These are phyloP conservation scores for Typhlomys cinereus DNA, from an alignment of 2,113 vertebrate species.

Conservation along the genomic window DNA sequence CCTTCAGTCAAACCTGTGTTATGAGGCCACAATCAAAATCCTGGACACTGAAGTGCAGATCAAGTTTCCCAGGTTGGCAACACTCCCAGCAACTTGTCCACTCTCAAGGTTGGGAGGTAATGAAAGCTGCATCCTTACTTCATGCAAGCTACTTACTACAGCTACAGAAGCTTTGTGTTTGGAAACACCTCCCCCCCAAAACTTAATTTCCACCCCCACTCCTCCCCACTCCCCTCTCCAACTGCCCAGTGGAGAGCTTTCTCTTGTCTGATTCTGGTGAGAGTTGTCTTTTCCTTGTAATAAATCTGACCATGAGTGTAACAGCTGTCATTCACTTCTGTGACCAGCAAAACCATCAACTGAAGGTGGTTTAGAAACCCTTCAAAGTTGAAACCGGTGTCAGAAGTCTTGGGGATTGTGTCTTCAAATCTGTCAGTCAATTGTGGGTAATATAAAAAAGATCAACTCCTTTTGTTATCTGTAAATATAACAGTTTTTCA, in stretches of 20 bases:
- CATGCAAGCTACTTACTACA: too few relatives aligned
- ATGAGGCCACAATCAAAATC: not conserved
- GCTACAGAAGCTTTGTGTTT: not conserved
- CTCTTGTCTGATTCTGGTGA: not conserved
- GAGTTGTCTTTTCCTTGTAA: not conserved
- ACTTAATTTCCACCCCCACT: too few relatives aligned
- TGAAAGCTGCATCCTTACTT: too few relatives aligned
- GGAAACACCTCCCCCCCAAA: too few relatives aligned
- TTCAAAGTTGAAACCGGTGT: not conserved
- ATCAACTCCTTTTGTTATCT: conserved; percentile 1
- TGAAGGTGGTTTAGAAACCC: not conserved
- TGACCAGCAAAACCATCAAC: not conserved
- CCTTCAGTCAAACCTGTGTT: not conserved
- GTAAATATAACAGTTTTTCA: not conserved
- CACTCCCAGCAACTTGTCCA: too few relatives aligned
- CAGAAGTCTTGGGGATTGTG: not conserved
- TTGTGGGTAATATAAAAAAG: not conserved
- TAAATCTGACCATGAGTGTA: not conserved
- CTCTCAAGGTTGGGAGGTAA: too few relatives aligned
- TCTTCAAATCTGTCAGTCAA: not conserved
- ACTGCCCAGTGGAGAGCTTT: not conserved
- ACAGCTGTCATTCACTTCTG: not conserved
- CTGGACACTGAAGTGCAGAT: not conserved
- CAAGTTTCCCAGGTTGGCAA: not conserved
- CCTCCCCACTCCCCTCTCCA: too few relatives aligned